phyloP scores from a whole-genome alignment of 1,140 invertebrate genomes.

The Lineus longissimus region DNA sequence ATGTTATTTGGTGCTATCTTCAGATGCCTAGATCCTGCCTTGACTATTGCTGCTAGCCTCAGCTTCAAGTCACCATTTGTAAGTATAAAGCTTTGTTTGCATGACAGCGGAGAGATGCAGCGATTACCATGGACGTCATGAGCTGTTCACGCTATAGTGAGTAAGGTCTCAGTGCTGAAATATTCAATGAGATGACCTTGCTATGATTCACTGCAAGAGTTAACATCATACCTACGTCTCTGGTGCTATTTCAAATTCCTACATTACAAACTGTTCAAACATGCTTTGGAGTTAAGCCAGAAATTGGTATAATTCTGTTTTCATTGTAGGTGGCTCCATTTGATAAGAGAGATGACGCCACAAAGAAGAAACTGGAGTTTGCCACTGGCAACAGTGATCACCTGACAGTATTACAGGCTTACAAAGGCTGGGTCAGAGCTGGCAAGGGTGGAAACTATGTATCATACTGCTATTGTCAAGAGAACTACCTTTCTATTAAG shows the following conservation, averaged over 20 bases:
- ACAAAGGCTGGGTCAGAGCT: conserved; percentile 40
- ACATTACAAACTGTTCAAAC: not conserved
- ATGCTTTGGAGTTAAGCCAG: no score
- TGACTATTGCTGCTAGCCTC: conserved; percentile 78
- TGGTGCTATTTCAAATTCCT: conserved; percentile 48
- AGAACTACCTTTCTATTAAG: conserved; percentile 45
- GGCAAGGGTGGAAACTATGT: conserved; percentile 25
- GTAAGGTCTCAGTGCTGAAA: conserved; percentile 27
- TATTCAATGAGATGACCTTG: not conserved
- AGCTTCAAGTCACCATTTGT: conserved; percentile 86
- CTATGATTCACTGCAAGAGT: not conserved
- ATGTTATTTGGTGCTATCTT: conserved; percentile 81
- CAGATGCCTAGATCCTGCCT: conserved; percentile 79
- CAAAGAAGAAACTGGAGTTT: conserved; percentile 70
- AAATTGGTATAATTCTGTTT: not conserved
- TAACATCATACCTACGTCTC: not conserved
- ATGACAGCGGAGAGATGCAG: conserved; percentile 37
- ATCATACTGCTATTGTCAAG: conserved; percentile 39
- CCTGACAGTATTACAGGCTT: conserved; percentile 47
- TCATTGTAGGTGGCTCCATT: conserved; percentile 43
- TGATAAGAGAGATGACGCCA: conserved; percentile 66
- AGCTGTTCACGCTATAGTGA: conserved; percentile 21
- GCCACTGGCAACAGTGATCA: conserved; percentile 56
- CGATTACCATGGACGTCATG: not conserved
- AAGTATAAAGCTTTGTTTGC: conserved; percentile 19